A percentile compares a stretch with the other conserved stretches of the same genome.
These are phyloP conservation scores for Pristionchus exspectatus DNA, from an alignment of 2,888 invertebrate species.

Conservation along the genomic window DNA sequence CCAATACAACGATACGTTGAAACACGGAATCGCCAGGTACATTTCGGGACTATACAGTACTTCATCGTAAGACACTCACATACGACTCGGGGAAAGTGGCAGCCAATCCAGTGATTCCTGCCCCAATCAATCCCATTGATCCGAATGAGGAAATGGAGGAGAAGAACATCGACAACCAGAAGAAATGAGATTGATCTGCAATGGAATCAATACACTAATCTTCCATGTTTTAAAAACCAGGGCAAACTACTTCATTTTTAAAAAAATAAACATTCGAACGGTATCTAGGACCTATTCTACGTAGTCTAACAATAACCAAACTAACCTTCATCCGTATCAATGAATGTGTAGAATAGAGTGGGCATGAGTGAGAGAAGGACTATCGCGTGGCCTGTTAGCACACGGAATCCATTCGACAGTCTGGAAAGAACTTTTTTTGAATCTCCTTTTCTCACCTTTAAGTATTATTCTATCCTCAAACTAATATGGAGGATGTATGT, in stretches of 20 bases:
- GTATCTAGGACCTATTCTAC: too few species aligned
- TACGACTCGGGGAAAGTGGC: conserved; percentile 63
- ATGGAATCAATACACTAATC: too few species aligned
- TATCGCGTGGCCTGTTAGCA: conserved; percentile 67
- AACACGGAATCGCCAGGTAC: too few species aligned
- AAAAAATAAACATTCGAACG: too few species aligned
- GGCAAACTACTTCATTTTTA: too few species aligned
- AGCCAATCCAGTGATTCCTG: conserved; percentile 67
- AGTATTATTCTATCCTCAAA: too few species aligned
- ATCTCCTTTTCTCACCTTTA: too few species aligned
- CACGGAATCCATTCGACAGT: conserved; percentile 63
- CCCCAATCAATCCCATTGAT: conserved; percentile 68
- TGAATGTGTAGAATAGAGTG: conserved; percentile 63
- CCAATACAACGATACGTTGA: too few species aligned
- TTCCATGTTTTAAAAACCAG: too few species aligned
- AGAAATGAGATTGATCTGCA: conserved; percentile 64
- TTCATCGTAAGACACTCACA: conserved; percentile 57
- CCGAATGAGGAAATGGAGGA: conserved; percentile 65
- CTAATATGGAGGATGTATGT: too few species aligned
- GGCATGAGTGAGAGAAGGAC: conserved; percentile 66
- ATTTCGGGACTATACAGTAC: too few species aligned
- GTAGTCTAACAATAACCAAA: too few species aligned
- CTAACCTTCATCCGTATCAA: conserved; percentile 63
- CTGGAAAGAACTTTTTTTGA: conserved; percentile 42
- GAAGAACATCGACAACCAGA: conserved; percentile 63